Percentiles rank a stretch among this genome's conserved stretches.
phyloP scores from a whole-genome alignment of 2,113 vertebrate genomes.

The Hiodon tergisus region DNA sequence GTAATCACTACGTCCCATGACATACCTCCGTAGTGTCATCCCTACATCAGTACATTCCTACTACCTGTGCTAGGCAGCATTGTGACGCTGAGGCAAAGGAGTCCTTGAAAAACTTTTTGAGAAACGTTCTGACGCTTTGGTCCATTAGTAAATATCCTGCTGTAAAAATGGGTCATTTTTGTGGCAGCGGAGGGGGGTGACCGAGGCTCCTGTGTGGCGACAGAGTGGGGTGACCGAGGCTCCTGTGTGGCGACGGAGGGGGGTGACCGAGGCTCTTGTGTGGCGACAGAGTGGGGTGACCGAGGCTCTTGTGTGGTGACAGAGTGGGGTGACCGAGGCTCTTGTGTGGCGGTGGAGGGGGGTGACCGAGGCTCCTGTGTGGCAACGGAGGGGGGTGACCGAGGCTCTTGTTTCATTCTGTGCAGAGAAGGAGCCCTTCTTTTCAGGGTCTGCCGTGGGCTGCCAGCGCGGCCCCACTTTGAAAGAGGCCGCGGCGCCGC shows the following conservation, averaged over 20 bases:
- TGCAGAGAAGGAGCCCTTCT: constrained; percentile 52
- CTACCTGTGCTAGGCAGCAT: background rate
- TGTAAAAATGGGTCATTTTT: too few species aligned
- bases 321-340: background rate
- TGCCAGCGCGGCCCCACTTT: constrained; percentile 40
- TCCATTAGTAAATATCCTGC: background rate
- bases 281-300: background rate
- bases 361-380: background rate
- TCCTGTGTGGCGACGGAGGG: too few species aligned
- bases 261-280: background rate
- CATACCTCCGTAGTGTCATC: background rate
- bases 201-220: too few species aligned
- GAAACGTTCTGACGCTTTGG: too few species aligned
- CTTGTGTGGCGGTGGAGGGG: background rate
- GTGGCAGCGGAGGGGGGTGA: too few species aligned
- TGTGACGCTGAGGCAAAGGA: background rate
- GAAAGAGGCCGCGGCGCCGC: constrained; percentile 35
- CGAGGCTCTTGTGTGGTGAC: background rate
- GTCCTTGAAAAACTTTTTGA: too few species aligned
- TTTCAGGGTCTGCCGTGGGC: constrained; percentile 58
- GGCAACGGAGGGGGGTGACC: background rate
- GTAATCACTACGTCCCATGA: constrained; percentile 37
- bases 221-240: too few species aligned
- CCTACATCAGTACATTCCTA: background rate
- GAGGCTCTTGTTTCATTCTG: constrained; percentile 30